Conservation (phyloP, 2,113 vertebrate species). For the Peromyscus polionotus region DNA sequence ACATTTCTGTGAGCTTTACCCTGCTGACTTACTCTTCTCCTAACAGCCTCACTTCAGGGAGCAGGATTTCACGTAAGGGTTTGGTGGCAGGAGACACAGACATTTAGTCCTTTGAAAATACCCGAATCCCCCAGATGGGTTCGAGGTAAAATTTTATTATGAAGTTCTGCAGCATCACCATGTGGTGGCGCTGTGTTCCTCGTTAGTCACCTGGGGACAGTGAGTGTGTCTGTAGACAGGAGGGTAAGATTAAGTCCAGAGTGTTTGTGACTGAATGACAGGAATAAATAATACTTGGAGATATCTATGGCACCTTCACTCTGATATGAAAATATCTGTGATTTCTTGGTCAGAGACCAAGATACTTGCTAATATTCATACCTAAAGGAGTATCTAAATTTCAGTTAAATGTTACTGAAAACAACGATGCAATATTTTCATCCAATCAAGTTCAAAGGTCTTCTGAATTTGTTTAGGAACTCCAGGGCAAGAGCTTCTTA, state of each 20-base stretch:
- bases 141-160: conserved; percentile 25
- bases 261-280: background rate
- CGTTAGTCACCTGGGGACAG: background rate
- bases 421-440: background rate
- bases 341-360: conserved; percentile 26
- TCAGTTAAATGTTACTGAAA: conserved; percentile 50
- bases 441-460: background rate
- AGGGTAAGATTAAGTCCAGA: background rate
- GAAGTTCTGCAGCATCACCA: background rate
- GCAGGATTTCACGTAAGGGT: background rate
- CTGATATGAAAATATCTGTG: background rate
- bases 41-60: background rate
- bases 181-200: background rate
- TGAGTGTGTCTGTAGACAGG: background rate
- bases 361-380: conserved; percentile 37
- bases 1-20: background rate
- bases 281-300: conserved; percentile 28
- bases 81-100: background rate
- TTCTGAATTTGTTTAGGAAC: background rate
- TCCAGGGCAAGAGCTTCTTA: background rate
- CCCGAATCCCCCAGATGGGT: background rate
- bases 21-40: background rate
- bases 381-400: conserved; percentile 1
- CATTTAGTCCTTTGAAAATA: background rate
- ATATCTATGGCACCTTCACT: background rate